Percentiles rank a stretch among this genome's conserved stretches.
These are phyloP conservation scores for Caenorhabditis virilis DNA, from an alignment of 2,888 invertebrate species.

Conservation along the genomic window DNA sequence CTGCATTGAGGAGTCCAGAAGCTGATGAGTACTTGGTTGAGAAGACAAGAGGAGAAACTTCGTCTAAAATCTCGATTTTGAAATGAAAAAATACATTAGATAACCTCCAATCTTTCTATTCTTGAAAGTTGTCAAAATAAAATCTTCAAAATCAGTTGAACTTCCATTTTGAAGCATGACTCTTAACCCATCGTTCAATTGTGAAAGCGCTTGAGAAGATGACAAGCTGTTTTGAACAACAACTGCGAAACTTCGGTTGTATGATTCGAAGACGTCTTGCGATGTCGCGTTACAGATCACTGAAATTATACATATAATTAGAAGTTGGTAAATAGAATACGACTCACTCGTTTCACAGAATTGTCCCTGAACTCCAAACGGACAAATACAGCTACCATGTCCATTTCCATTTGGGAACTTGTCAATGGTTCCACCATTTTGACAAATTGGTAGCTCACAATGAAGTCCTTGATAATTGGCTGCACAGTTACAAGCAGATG, in stretches of 20 bases:
- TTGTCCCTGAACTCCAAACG: slow-evolving; percentile 36
- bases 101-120: neutral
- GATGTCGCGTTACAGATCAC: slow-evolving; percentile 29
- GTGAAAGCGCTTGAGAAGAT: slow-evolving; percentile 12
- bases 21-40: slow-evolving; percentile 16
- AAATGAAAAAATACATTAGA: neutral
- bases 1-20: slow-evolving; percentile 23
- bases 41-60: slow-evolving; percentile 7
- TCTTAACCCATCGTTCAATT: slow-evolving; percentile 23
- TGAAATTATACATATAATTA: slow-evolving; percentile 22
- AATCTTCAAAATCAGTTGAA: slow-evolving; percentile 34
- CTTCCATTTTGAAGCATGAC: slow-evolving; percentile 28
- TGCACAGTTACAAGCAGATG: slow-evolving; percentile 15
- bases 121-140: slow-evolving; percentile 37
- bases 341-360: slow-evolving; percentile 42
- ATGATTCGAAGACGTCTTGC: slow-evolving; percentile 27
- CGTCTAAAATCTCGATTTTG: slow-evolving; percentile 10
- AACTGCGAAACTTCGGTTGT: slow-evolving; percentile 34
- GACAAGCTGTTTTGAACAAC: slow-evolving; percentile 41
- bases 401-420: slow-evolving; percentile 41
- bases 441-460: slow-evolving; percentile 40
- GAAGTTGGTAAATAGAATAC: too few relatives aligned
- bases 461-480: slow-evolving; percentile 22
- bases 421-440: slow-evolving; percentile 42
- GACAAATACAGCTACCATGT: slow-evolving; percentile 41